A percentile compares a stretch with the other conserved stretches of the same genome.
phyloP scores from a whole-genome alignment of 2,888 invertebrate genomes.

The Watsonalla binaria region DNA sequence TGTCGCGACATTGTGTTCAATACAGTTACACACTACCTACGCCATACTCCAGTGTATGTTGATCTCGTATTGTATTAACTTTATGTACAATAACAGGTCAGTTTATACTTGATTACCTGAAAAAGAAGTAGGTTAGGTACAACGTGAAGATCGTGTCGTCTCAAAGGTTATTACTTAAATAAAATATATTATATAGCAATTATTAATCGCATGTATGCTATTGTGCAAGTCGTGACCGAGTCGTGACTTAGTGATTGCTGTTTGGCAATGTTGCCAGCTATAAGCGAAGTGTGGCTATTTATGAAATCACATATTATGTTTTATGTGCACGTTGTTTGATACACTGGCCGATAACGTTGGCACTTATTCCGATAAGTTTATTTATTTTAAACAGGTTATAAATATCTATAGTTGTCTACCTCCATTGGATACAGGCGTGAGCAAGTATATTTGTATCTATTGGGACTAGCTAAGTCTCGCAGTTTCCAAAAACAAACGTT shows the following conservation, averaged over 20 bases:
- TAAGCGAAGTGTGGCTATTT: constrained; percentile 15
- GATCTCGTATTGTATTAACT: too few species aligned
- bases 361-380: neutral
- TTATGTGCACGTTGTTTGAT: neutral
- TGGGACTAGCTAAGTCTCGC: too few species aligned
- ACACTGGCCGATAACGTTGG: neutral
- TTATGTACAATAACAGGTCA: too few species aligned
- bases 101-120: too few species aligned
- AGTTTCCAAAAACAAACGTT: too few species aligned
- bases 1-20: too few species aligned
- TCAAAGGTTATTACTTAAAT: constrained; percentile 32
- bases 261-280: constrained; percentile 25
- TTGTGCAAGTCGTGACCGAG: constrained; percentile 24
- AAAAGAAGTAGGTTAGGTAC: neutral
- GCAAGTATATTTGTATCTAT: too few species aligned
- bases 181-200: constrained; percentile 25
- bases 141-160: constrained; percentile 8
- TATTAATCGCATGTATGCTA: constrained; percentile 20
- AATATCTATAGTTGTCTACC: too few species aligned
- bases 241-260: constrained; percentile 27
- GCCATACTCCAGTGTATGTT: too few species aligned
- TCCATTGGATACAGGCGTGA: too few species aligned
- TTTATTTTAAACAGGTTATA: too few species aligned
- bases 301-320: constrained; percentile 2
- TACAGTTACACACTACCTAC: too few species aligned